phyloP scores from a whole-genome alignment of 2,797 vertebrate species.

The Bradypus variegatus region DNA sequence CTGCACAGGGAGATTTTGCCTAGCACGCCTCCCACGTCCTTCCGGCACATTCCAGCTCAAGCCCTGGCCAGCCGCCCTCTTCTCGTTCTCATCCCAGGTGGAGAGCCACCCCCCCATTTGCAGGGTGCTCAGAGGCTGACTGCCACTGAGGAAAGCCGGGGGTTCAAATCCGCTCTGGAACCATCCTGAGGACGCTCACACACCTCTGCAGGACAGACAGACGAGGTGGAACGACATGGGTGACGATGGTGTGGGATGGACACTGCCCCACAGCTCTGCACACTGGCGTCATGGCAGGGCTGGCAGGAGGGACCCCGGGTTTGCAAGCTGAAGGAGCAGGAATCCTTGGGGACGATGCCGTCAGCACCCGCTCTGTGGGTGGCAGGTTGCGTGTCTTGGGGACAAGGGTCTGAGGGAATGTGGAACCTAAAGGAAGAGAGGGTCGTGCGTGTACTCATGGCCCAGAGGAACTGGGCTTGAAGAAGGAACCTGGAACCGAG shows the following conservation, averaged over 20 bases:
- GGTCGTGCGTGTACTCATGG: accelerated
- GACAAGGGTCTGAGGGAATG: accelerated
- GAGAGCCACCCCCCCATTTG: background rate
- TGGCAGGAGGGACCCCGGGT: no score
- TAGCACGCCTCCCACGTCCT: background rate
- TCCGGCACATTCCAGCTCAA: background rate
- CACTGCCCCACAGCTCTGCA: accelerated
- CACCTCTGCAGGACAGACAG: background rate
- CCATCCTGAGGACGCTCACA: no score
- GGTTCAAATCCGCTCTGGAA: background rate
- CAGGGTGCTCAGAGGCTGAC: no score
- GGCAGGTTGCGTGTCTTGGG: accelerated
- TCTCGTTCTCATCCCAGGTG: background rate
- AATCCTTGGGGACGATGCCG: accelerated
- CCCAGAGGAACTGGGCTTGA: background rate
- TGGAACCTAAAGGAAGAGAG: background rate
- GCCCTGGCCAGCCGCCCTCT: no score
- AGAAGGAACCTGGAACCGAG: background rate
- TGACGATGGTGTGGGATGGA: accelerated
- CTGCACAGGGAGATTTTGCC: no score
- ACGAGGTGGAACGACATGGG: accelerated
- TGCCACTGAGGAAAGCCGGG: accelerated
- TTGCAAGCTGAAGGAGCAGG: background rate
- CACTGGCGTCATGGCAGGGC: accelerated
- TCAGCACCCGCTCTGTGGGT: accelerated